Conservation (phyloP, 2,797 vertebrate genomes). For the Tapera naevia region DNA sequence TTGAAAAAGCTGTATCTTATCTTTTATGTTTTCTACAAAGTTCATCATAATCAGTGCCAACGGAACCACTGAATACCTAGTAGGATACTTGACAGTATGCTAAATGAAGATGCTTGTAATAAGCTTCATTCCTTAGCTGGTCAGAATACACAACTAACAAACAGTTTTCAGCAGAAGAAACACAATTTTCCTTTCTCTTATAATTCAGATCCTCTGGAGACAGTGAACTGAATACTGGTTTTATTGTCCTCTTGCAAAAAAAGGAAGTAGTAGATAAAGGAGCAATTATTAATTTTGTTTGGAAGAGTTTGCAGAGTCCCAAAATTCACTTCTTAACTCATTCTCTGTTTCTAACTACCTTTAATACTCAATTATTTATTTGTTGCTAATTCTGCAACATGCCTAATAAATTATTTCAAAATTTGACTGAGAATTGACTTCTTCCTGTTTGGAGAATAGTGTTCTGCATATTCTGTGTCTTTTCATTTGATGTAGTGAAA, state of each 20-base stretch:
- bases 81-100: neutral
- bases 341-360: neutral
- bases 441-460: neutral
- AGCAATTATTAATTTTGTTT: neutral
- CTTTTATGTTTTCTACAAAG: neutral
- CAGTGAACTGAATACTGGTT: neutral
- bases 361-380: neutral
- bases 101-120: neutral
- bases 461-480: neutral
- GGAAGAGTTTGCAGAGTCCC: neutral
- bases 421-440: neutral
- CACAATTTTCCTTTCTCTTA: neutral
- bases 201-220: neutral
- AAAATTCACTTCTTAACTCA: neutral
- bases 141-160: neutral
- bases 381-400: neutral
- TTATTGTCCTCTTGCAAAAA: neutral
- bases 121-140: neutral
- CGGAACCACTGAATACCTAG: neutral
- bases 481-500: neutral
- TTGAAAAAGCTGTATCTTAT: neutral
- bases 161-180: neutral
- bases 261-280: neutral
- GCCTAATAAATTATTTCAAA: neutral
- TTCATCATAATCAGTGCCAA: neutral